Evolutionary conservation across 2,797 vertebrate species (phyloP), one percentile per base, ranked within the genome.

Genomic region (Spinus olivaceus): DNA sequence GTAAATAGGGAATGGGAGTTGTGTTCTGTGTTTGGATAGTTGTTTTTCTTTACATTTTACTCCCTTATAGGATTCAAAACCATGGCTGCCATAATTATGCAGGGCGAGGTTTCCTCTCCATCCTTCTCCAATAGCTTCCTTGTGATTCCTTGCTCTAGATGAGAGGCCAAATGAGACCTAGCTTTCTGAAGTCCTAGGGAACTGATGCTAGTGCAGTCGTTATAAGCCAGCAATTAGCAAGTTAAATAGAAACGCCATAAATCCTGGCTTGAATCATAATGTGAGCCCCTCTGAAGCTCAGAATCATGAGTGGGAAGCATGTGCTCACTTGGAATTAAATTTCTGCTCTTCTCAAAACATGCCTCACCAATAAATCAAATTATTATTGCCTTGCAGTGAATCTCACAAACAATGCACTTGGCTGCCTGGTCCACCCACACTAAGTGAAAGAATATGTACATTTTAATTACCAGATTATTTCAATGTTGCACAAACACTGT

Each of bases 381-480:
- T 94, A 95, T 90, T 95, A 65, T 76, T 97, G 87, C 83, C 65
- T 95, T 95, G 51, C 84, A 87, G 79, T 78, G 63, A 92, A 73
- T 90, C 77, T 97, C 72, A 35, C 78, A 96, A 96, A 96, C 93
- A 97, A 90, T 94, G 86, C 3, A 2, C 56, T 96, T 90, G 66
- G 47, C 80, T 95, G 92, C 88, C 73, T 93, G 33, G 67, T 95
- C 73, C 91, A 91, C 96, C 95, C 93, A 95, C 78, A 2, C 86
- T 71, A 83, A 92, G 71, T 90, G 86, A 82, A 88, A 90, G 84
- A 95, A 94, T 94, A 81, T 39, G 56, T 92, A 87, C 80, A 39
- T 93, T 96, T 96, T 95, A 95, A 95, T 97, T 93, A 96, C 72
- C 81, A 88, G 65, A 94, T 96, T 95, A 94, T 89, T 96, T 96